Conservation (phyloP, 2,888 invertebrate genomes). For the Leptopilina syphax region DNA sequence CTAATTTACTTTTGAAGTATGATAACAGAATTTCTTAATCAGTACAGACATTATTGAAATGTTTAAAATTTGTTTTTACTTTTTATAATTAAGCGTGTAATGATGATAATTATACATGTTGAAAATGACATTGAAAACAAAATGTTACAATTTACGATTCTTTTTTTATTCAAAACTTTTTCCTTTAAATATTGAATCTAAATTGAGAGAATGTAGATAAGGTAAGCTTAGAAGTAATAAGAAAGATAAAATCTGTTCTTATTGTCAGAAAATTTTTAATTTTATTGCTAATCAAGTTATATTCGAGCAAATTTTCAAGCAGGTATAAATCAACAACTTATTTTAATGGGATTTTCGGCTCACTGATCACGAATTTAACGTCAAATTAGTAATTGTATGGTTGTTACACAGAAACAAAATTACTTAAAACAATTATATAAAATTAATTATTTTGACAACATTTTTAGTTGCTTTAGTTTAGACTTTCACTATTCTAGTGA, state of each 20-base stretch:
- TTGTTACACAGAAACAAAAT: too few relatives aligned
- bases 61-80: not conserved
- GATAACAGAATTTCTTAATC: not conserved
- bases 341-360: too few relatives aligned
- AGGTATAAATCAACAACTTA: too few relatives aligned
- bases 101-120: constrained; percentile 1
- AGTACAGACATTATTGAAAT: not conserved
- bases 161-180: not conserved
- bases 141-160: too few relatives aligned
- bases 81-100: not conserved
- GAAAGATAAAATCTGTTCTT: constrained; percentile 4
- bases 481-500: too few relatives aligned
- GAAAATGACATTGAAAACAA: not conserved
- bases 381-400: too few relatives aligned
- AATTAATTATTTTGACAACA: too few relatives aligned
- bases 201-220: not conserved
- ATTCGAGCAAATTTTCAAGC: too few relatives aligned
- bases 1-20: not conserved
- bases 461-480: too few relatives aligned
- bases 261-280: not conserved
- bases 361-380: too few relatives aligned
- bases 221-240: not conserved
- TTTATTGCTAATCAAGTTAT: too few relatives aligned
- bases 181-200: not conserved
- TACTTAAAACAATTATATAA: too few relatives aligned